A percentile compares a stretch with the other conserved stretches of the same genome.
These are phyloP conservation scores for Brachionus calyciflorus DNA, from an alignment of 1,140 invertebrate species.

Conservation along the genomic window DNA sequence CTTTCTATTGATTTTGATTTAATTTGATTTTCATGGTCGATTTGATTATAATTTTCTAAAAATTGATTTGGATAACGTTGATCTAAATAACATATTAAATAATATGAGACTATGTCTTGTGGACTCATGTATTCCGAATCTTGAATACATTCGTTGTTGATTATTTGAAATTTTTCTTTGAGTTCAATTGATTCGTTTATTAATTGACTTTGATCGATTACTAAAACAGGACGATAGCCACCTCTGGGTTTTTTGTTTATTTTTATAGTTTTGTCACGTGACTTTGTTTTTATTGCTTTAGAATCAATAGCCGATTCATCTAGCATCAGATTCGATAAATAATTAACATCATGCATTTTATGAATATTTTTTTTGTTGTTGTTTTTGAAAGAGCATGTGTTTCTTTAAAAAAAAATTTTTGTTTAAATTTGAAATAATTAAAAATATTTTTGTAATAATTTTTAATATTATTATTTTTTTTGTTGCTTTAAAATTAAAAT, in stretches of 20 bases:
- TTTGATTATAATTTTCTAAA: background rate
- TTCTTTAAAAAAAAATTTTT: no score
- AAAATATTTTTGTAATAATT: no score
- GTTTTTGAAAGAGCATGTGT: no score
- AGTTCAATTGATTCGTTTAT: background rate
- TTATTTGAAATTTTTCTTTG: background rate
- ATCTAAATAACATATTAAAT: background rate
- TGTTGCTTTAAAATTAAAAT: no score
- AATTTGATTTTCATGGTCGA: background rate
- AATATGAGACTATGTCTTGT: constrained; percentile 22
- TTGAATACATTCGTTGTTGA: background rate
- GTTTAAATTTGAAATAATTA: no score
- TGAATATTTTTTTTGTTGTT: no score
- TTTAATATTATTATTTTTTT: no score
- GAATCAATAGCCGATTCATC: no score
- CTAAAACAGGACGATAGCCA: constrained; percentile 10
- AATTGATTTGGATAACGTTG: constrained; percentile 17
- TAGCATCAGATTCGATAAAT: no score
- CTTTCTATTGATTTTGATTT: background rate
- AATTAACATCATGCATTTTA: no score
- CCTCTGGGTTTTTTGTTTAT: constrained; percentile 11
- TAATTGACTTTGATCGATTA: background rate
- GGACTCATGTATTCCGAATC: background rate
- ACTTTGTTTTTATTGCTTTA: no score
- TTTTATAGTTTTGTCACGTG: no score